Conservation (phyloP, 2,797 vertebrate genomes). For the Zenarchopterus dispar region DNA sequence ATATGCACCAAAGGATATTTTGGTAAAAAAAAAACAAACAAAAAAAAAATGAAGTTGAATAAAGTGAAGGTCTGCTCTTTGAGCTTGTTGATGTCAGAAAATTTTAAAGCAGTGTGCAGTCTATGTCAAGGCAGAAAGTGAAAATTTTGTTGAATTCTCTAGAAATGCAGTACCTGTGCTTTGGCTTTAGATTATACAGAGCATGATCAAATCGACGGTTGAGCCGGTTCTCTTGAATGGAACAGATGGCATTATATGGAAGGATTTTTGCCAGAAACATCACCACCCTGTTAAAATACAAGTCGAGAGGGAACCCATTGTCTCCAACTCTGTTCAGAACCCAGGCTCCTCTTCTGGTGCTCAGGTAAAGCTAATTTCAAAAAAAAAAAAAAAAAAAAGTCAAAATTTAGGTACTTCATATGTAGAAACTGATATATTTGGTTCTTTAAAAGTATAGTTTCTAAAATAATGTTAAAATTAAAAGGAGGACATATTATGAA, state of each 20-base stretch:
- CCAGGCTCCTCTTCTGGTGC: slow-evolving; percentile 85
- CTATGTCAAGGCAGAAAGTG: neutral
- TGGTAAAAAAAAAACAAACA: no score
- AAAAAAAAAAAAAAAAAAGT: neutral
- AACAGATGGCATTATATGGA: slow-evolving; percentile 53
- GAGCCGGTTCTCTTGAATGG: slow-evolving; percentile 57
- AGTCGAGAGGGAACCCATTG: slow-evolving; percentile 75
- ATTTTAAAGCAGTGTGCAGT: neutral
- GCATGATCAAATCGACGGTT: slow-evolving; percentile 79
- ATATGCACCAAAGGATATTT: no score
- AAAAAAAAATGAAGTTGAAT: no score
- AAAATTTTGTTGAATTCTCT: neutral
- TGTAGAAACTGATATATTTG: no score
- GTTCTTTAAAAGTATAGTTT: neutral
- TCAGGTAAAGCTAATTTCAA: slow-evolving; percentile 80
- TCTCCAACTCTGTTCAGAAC: slow-evolving; percentile 79
- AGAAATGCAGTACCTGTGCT: slow-evolving; percentile 85
- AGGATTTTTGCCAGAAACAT: fast-evolving
- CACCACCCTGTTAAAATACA: slow-evolving; percentile 23
- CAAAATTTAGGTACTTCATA: neutral
- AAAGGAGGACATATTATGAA: no score
- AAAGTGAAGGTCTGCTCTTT: no score
- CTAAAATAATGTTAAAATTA: no score
- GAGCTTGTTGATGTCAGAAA: neutral
- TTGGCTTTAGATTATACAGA: slow-evolving; percentile 85